Evolutionary conservation across 2,888 invertebrate genomes (phyloP), one percentile per base, ranked within the genome.

Genomic region (Sminthurinus aureus): DNA sequence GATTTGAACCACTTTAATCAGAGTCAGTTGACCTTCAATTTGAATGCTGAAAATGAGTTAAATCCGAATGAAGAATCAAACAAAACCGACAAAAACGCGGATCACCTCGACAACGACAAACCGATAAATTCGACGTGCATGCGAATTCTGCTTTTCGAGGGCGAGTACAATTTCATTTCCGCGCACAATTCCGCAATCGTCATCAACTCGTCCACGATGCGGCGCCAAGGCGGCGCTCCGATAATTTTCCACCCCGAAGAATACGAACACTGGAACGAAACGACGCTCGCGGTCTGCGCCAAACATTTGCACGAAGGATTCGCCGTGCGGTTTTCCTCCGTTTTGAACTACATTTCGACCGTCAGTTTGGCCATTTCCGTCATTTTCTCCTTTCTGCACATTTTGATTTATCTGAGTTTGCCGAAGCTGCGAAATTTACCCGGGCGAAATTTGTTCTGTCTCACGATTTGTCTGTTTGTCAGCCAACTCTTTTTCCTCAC

Each of bases 401-500:
- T 91, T 20, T 22, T 89, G 4, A 88, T 91, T 0, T 91, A 90
- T 86, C 81, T 86, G 6, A 73, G 89, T 8, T 84, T 90, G 6
- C 89, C 90, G 15, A 89, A 90, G 82, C 85, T 90, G 82, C 88
- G 90, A 73, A 91, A 91, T 87, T 88, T 90, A 4, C 91, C 91
- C 0, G 91, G 91, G 3, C 90, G 90, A 84, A 91, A 90, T 83
- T 85, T 91, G 13, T 87, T 91, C 71, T 90, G 90, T 51, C 87
- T 91, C 18, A 89, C 90, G 0, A 84, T 89, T 66, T 88, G 90
- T 9, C 88, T 91, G 8, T 89, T 91, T 82, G 79, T 90, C 52
- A 91, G 90, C 0, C 91, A 91, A 83, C 75, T 90, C 2, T 84
- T 90, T 73, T 90, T 89, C 85, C 84, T 90, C n/a, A 86, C 89